Evolutionary conservation across 2,888 invertebrate species (phyloP), one percentile per base, ranked within the genome.

Genomic region (Machimus atricapillus): DNA sequence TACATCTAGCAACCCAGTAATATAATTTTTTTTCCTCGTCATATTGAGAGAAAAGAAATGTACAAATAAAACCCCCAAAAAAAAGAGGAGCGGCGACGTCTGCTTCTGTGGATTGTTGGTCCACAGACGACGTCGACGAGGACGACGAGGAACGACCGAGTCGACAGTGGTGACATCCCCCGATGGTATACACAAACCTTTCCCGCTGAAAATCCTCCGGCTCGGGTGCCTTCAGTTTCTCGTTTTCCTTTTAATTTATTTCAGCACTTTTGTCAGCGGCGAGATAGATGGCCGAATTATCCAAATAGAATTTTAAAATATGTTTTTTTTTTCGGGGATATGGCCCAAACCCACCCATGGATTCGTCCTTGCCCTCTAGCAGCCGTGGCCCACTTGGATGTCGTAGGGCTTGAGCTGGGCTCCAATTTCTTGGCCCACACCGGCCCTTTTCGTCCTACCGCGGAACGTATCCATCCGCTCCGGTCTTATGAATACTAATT

Each of bases 281-380:
- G 87, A 88, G 88, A 88, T 88, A 87, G 87, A 88, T 88, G 88
- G 88, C 87, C 88, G 87, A 88, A 88, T 88, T 88, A 88, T 88
- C 88, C 88, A 88, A 88, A 88, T 88, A 88, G 88, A 88, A 88
- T 88, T 88, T 88, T 87, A 87, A 88, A 88, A 88, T 83, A 87
- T 88, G 78, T 88, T 79, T 73, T 40, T 76, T 56, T 58, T 58
- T 66, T 66, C 81, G 82, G 66, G 76, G 46, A 85, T 77, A 74
- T 74, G 46, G 73, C 82, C 66, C 66, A 5, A 23, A 34, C 19
- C 6, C n/a, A 66, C 27, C 23, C 23, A 27, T 76, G 5, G 76
- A 27, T 12, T 14, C 27, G 37, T 2, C 76, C 27, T n/a, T 34
- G 40, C 34, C 79, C 58, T 46, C 78, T 81, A 34, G 27, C 85